Evolutionary conservation across 2,113 vertebrate genomes (phyloP).

Genomic region (Bagarius yarrelli): DNA sequence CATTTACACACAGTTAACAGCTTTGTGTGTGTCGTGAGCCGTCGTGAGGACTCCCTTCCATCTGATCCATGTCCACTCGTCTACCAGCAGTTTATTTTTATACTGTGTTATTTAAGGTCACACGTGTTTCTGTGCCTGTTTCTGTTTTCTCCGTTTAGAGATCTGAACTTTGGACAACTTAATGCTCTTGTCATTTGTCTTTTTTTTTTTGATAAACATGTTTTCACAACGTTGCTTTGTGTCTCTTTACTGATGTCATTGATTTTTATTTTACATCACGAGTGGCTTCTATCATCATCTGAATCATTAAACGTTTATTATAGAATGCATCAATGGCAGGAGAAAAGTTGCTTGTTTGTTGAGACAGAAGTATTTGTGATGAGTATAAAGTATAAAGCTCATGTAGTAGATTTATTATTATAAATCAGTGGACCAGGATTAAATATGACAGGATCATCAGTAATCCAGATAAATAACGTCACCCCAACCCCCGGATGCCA

Average conservation of each 20-base stretch:
- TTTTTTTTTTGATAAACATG: conserved; percentile 6
- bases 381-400: background rate
- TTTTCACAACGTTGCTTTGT: background rate
- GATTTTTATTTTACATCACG: background rate
- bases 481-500: background rate
- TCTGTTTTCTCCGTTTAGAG: background rate
- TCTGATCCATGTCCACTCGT: background rate
- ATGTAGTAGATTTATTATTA: background rate
- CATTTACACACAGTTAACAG: background rate
- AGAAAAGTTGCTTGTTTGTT: too few species aligned
- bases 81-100: background rate
- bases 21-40: conserved; percentile 1
- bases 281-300: background rate
- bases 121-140: background rate
- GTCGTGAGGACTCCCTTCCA: background rate
- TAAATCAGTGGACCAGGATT: background rate
- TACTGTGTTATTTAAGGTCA: conserved; percentile 21
- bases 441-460: background rate
- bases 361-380: background rate
- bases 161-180: background rate
- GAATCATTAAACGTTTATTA: background rate
- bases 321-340: too few species aligned
- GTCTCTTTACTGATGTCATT: background rate
- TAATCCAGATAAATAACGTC: background rate
- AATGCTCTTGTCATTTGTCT: background rate